Evolutionary conservation across 2,113 vertebrate species (phyloP), one percentile per base, ranked within the genome.

Genomic region (Micronisus gabar): DNA sequence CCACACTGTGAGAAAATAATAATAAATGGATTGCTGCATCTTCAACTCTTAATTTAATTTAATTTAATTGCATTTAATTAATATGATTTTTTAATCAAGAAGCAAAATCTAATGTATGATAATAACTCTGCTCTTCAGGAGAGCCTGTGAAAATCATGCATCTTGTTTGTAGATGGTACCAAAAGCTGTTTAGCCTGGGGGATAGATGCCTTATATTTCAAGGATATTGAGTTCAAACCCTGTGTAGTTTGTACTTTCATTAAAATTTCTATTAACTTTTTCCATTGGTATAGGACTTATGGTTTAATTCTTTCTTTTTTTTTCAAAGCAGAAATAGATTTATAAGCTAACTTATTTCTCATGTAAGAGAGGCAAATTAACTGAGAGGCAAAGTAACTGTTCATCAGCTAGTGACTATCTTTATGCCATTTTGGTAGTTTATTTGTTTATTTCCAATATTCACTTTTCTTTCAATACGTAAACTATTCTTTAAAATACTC

Each of bases 51-150:
- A 96, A 97, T 96, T 97, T 96, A 96, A 97, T 96, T 92, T 93
- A 90, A 93, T 96, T 87, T 95, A 97, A 97, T 97, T 97, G 74
- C 94, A 93, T 93, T 95, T 97, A 97, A 97, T 97, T 97, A 97
- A 96, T 97, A 95, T 85, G 78, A 93, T 93, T 93, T 97, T 97
- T 95, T 95, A 96, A 97, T 95, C 93, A 97, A 90, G 96, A 93
- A 94, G 63, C 48, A 90, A 93, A 95, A 96, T 94, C 74, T 97
- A 95, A 95, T 91, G 55, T 91, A 83, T 79, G 66, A 95, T 97
- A 95, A 95, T 97, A 97, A 95, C 74, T 88, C 81, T 71, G 67
- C 91, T 97, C 89, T 95, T 94, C 91, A 91, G 90, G 92, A 94
- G 59, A 96, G 87, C 71, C 78, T 85, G 79, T 83, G 87, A 83